A percentile compares a stretch with the other conserved stretches of the same genome.
Conservation (phyloP, 2,888 invertebrate genomes). For the Calephelis perditalis region DNA sequence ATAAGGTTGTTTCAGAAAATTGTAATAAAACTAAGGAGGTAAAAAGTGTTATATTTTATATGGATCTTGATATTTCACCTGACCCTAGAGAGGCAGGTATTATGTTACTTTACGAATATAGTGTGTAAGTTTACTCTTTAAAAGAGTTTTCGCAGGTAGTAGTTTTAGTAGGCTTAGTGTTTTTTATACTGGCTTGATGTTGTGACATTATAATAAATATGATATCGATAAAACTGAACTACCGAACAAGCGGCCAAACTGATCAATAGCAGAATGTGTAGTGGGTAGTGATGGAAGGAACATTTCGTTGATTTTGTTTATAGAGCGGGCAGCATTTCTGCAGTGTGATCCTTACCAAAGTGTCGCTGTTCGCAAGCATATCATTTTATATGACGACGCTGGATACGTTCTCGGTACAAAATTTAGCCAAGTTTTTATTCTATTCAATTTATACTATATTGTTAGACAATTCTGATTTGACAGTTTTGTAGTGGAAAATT, state of each 20-base stretch:
- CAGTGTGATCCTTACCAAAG: constrained; percentile 67
- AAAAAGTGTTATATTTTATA: constrained; percentile 74
- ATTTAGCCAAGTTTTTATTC: constrained; percentile 68
- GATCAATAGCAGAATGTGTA: constrained; percentile 72
- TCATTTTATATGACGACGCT: constrained; percentile 67
- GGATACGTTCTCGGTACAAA: constrained; percentile 73
- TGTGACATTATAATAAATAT: constrained; percentile 74
- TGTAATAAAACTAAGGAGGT: constrained; percentile 68
- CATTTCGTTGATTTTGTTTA: constrained; percentile 48
- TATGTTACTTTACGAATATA: constrained; percentile 72
- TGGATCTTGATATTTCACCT: constrained; percentile 58
- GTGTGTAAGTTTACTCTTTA: constrained; percentile 73
- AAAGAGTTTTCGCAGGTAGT: constrained; percentile 78
- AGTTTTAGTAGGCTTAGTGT: constrained; percentile 78
- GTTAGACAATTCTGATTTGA: constrained; percentile 68
- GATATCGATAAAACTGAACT: constrained; percentile 58
- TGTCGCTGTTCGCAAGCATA: constrained; percentile 74
- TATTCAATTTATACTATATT: constrained; percentile 67
- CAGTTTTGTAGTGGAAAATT: constrained; percentile 50
- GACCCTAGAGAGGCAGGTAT: constrained; percentile 41
- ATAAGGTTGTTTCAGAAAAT: constrained; percentile 76
- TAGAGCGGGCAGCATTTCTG: constrained; percentile 51
- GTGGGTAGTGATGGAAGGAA: constrained; percentile 50
- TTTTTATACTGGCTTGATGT: constrained; percentile 79
- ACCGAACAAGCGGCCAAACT: constrained; percentile 63